phyloP scores from a whole-genome alignment of 2,797 vertebrate genomes.

The Liparis tanakae region DNA sequence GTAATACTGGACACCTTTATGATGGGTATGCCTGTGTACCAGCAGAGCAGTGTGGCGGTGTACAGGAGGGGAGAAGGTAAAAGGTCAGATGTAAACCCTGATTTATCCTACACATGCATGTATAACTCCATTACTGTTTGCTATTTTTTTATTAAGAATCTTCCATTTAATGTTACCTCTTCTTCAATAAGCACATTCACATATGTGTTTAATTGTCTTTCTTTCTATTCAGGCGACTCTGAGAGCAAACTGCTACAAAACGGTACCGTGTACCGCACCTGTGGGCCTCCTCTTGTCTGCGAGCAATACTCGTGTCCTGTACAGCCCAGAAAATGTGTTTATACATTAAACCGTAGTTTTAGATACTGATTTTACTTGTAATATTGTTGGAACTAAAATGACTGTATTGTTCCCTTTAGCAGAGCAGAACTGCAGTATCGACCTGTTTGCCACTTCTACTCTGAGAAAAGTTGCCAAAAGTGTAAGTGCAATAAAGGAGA shows the following conservation, averaged over 20 bases:
- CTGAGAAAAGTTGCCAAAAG: slow-evolving; percentile 58
- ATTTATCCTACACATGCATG: not conserved
- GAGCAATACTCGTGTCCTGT: slow-evolving; percentile 28
- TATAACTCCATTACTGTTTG: not conserved
- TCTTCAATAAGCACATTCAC: not conserved
- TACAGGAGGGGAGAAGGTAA: slow-evolving; percentile 32
- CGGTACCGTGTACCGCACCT: slow-evolving; percentile 40
- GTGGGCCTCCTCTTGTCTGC: slow-evolving; percentile 44
- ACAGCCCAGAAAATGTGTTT: not conserved
- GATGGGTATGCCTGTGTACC: slow-evolving; percentile 40
- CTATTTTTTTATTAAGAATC: not conserved
- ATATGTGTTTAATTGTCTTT: not conserved
- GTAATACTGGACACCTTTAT: slow-evolving; percentile 36
- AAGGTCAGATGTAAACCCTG: slow-evolving; percentile 25
- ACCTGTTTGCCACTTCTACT: slow-evolving; percentile 52
- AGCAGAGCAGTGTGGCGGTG: slow-evolving; percentile 42
- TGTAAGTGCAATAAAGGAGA: slow-evolving; percentile 62
- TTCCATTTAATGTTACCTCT: not conserved
- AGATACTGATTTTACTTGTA: no score
- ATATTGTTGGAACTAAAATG: not conserved
- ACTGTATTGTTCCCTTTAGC: not conserved
- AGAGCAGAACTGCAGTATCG: slow-evolving; percentile 50
- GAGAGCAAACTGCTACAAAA: slow-evolving; percentile 49
- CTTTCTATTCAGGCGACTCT: slow-evolving; percentile 31
- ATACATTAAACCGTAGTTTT: no score